Evolutionary conservation across 1,140 invertebrate genomes (phyloP).

Genomic region (Trinorchestia longiramus): DNA sequence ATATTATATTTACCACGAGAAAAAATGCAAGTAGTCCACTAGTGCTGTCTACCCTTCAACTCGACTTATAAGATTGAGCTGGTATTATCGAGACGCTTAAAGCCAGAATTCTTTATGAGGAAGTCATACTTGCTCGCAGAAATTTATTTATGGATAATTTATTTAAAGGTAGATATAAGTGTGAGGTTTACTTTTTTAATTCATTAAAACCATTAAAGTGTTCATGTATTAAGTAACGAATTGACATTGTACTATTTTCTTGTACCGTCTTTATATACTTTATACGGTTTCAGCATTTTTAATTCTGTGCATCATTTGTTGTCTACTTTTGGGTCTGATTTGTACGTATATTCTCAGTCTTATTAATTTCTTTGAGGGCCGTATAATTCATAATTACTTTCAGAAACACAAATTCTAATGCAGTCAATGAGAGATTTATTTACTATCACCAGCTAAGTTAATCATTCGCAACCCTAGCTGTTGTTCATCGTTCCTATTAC

Average conservation of each 20-base stretch:
- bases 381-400: not conserved
- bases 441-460: not conserved
- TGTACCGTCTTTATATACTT: not conserved
- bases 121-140: too few species aligned
- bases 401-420: not conserved
- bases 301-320: not conserved
- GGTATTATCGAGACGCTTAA: too few species aligned
- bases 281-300: not conserved
- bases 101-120: too few species aligned
- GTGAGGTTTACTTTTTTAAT: not conserved
- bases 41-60: too few species aligned
- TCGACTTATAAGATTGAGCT: too few species aligned
- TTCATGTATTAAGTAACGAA: not conserved
- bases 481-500: not conserved
- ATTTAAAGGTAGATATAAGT: not conserved
- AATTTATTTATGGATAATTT: too few species aligned
- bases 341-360: not conserved
- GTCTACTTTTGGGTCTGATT: not conserved
- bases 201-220: not conserved
- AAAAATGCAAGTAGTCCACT: too few species aligned
- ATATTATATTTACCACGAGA: too few species aligned
- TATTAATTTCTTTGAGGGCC: not conserved
- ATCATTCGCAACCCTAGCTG: not conserved
- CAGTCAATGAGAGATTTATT: not conserved
- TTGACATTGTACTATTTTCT: not conserved